Conservation (phyloP, 2,888 invertebrate species). For the Lamellibrachia satsuma region DNA sequence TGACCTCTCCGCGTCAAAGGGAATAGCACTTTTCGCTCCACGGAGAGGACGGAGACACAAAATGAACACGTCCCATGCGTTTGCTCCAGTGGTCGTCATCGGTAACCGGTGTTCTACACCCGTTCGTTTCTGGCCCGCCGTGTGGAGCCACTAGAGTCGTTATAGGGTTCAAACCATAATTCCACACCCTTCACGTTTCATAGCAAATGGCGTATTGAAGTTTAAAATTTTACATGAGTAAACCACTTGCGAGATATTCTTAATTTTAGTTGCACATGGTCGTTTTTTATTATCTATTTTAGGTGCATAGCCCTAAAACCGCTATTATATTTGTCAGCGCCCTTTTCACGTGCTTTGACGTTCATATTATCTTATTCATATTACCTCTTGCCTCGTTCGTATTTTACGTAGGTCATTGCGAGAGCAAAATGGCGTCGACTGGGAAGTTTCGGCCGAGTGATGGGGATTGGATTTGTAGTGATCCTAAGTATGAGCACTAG, state of each 20-base stretch:
- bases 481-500: constrained; percentile 63
- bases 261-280: no score
- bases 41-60: neutral
- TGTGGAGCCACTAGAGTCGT: neutral
- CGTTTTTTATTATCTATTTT: no score
- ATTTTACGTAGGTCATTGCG: neutral
- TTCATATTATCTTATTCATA: neutral
- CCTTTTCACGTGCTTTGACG: no score
- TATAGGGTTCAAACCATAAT: neutral
- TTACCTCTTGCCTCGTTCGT: constrained; percentile 17
- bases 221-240: no score
- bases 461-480: constrained; percentile 68
- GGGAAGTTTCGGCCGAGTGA: constrained; percentile 57
- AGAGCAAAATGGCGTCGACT: constrained; percentile 1
- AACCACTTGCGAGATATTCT: no score
- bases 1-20: neutral
- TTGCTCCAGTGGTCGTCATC: neutral
- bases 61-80: neutral
- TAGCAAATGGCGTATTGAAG: no score
- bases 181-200: neutral
- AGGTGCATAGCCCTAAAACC: no score
- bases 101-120: neutral
- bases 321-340: no score
- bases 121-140: constrained; percentile 8
- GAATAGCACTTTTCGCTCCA: no score